Evolutionary conservation across 2,888 invertebrate species (phyloP).

Genomic region (Pardosa pseudoannulata): DNA sequence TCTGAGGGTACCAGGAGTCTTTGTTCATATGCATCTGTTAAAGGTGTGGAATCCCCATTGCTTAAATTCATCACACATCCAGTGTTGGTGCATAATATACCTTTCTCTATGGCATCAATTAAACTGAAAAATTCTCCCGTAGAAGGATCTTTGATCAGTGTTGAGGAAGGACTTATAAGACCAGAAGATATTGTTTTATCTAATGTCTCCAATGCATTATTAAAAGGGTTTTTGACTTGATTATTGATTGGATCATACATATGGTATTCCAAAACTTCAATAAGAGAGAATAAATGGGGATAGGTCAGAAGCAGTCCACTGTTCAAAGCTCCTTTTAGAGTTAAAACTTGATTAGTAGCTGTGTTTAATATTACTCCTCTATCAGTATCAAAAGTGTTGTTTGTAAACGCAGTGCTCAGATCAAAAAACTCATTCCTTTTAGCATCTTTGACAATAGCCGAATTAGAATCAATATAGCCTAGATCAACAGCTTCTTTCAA

Average conservation of each 20-base stretch:
- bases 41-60: constrained; percentile 85
- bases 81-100: constrained; percentile 78
- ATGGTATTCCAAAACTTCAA: constrained; percentile 88
- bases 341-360: constrained; percentile 76
- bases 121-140: constrained; percentile 82
- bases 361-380: constrained; percentile 67
- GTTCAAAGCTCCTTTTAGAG: constrained; percentile 75
- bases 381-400: constrained; percentile 78
- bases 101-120: constrained; percentile 77
- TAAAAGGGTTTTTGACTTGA: constrained; percentile 87
- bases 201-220: constrained; percentile 84
- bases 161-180: constrained; percentile 84
- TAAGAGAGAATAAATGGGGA: constrained; percentile 85
- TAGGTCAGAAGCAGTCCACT: constrained; percentile 82
- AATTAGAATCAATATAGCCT: constrained; percentile 90
- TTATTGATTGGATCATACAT: constrained; percentile 91
- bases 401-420: constrained; percentile 79
- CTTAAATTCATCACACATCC: constrained; percentile 86
- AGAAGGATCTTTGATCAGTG: constrained; percentile 80
- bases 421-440: constrained; percentile 76
- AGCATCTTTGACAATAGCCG: constrained; percentile 80
- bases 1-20: constrained; percentile 93
- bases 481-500: constrained; percentile 77
- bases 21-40: constrained; percentile 90
- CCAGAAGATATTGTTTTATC: constrained; percentile 86